phyloP scores from a whole-genome alignment of 2,797 vertebrate genomes.

The Acropternis orthonyx region DNA sequence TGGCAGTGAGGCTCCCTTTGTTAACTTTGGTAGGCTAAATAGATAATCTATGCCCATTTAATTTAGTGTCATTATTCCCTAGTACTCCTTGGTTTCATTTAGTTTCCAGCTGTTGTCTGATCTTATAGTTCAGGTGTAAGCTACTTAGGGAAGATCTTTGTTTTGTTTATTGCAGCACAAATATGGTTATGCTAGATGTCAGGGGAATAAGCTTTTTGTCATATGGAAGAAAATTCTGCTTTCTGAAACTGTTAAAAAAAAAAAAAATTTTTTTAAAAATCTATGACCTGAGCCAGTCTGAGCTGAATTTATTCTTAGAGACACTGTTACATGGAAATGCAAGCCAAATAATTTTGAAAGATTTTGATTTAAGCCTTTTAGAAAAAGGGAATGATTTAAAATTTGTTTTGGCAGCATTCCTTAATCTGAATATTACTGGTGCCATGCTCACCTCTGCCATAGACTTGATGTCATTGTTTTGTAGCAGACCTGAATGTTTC shows the following conservation, averaged over 20 bases:
- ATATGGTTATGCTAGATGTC: background rate
- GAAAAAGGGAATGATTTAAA: conserved; percentile 33
- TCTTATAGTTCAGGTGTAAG: background rate
- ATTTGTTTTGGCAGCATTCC: conserved; percentile 45
- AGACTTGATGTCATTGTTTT: conserved; percentile 37
- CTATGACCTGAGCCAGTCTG: background rate
- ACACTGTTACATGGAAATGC: background rate
- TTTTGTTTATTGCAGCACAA: conserved; percentile 31
- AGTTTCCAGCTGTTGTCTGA: conserved; percentile 22
- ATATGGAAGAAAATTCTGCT: background rate
- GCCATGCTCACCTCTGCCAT: conserved; percentile 8
- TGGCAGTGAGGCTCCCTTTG: background rate
- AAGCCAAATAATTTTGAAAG: conserved; percentile 28
- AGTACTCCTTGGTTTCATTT: background rate
- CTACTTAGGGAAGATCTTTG: background rate
- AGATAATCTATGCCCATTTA: background rate
- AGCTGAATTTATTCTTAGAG: conserved; percentile 2
- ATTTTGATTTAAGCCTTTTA: conserved; percentile 20
- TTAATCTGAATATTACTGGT: conserved; percentile 53
- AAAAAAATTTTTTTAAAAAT: background rate
- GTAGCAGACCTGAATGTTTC: conserved; percentile 36
- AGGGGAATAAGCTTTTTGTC: conserved; percentile 26
- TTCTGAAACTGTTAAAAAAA: background rate
- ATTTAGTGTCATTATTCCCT: conserved; percentile 5
- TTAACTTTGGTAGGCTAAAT: background rate